Evolutionary conservation across 2,113 vertebrate species (phyloP).

Genomic region (Microcebus jonahi): DNA sequence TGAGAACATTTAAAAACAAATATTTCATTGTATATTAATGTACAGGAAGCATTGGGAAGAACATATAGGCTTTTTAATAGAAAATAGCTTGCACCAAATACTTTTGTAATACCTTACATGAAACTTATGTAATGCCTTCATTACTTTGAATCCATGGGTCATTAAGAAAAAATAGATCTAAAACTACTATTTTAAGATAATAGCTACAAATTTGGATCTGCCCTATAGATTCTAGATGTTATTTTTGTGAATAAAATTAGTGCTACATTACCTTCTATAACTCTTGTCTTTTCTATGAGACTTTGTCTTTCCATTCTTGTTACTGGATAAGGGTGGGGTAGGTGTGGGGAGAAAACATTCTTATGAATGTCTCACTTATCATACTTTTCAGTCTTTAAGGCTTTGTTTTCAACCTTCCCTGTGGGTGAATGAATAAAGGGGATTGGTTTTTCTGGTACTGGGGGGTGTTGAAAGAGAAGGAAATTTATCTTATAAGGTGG

Average conservation of each 20-base stretch:
- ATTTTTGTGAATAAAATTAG: background rate
- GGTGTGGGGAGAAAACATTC: background rate
- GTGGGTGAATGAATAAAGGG: background rate
- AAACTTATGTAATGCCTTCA: background rate
- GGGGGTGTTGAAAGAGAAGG: background rate
- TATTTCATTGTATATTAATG: conserved; percentile 11
- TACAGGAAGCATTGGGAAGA: background rate
- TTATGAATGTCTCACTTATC: background rate
- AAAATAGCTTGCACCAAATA: background rate
- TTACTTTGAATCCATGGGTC: background rate
- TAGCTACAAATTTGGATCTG: background rate
- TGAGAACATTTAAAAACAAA: conserved; percentile 10
- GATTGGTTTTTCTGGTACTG: background rate
- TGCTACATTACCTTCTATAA: background rate
- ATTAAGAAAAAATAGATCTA: background rate
- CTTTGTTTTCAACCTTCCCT: background rate
- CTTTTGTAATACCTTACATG: background rate
- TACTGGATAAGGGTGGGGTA: background rate
- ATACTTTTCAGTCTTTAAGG: background rate
- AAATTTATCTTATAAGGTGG: background rate
- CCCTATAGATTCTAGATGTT: background rate
- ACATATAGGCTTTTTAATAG: background rate
- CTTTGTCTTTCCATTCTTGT: background rate
- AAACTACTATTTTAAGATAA: background rate
- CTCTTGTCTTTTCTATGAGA: background rate